Evolutionary conservation across 2,113 vertebrate genomes (phyloP).

Genomic region (Lanius ludovicianus): DNA sequence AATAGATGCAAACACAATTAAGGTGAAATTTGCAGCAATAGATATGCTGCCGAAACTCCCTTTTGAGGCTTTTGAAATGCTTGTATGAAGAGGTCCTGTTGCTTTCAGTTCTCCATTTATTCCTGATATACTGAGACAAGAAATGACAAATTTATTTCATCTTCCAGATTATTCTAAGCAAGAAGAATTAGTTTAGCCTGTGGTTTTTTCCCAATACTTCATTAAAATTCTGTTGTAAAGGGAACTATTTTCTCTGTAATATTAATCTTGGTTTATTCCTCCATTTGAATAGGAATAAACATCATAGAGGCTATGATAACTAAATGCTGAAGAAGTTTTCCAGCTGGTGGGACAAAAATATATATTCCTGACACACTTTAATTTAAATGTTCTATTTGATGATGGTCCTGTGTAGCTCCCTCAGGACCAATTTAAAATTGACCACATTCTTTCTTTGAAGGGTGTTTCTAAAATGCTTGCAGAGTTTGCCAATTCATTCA

Average conservation of each 20-base stretch:
- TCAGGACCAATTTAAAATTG: constrained; percentile 7
- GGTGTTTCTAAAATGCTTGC: background rate
- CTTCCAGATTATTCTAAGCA: background rate
- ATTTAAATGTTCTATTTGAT: background rate
- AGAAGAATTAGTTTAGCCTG: background rate
- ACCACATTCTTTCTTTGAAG: background rate
- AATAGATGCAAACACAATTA: background rate
- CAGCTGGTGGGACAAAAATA: background rate
- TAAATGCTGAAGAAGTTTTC: background rate
- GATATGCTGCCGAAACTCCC: background rate
- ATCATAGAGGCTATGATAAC: background rate
- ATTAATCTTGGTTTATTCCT: background rate
- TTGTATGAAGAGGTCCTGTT: background rate
- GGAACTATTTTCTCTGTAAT: background rate
- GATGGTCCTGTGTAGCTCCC: background rate
- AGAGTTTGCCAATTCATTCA: background rate
- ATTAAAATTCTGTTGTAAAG: background rate
- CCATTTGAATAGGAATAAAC: background rate
- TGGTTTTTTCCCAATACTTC: background rate
- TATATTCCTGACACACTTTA: background rate
- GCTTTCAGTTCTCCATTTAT: background rate
- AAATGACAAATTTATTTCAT: background rate
- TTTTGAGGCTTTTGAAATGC: background rate
- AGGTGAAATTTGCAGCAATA: background rate
- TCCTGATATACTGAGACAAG: background rate